Evolutionary conservation across 2,113 vertebrate genomes (phyloP), one percentile per base, ranked within the genome.

Genomic region (Tilapia sparmanii): DNA sequence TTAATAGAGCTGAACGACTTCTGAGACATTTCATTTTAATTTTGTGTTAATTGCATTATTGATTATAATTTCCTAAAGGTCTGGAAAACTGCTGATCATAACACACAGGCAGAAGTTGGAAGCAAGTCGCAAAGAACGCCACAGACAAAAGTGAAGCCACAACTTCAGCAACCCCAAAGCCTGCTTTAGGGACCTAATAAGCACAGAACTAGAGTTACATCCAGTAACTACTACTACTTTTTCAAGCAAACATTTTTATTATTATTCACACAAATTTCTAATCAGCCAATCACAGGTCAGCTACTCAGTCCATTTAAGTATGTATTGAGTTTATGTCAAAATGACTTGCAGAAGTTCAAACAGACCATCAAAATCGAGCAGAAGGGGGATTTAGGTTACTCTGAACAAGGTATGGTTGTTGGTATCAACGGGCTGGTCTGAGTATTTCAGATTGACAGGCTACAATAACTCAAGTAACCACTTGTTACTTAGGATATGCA

Each of bases 11-110:
- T 76, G 68, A 76, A 76, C 1, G 0, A 76, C 42, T 2, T 47
- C 71, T 47, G 42, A 76, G 13, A 47, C 24, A 76, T 19, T 76
- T 76, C 4, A 31, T 76, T 76, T 76, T 50, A 19, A 76, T 50
- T 78, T 50, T 78, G 42, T 29, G 42, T 78, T 78, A 50, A 78
- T 31, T 78, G 42, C 16, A 50, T 31, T 78, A 50, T 19, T 76
- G 24, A 76, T 50, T 76, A 47, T 10, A 50, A 8, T 76, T 76
- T 76, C 6, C 71, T 76, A 4, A 50, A 76, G 40, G 24, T 47
- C 24, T 76, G 42, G 71, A 47, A 47, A 47, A 19, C 15, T 76
- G 42, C 71, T 76, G 71, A 47, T 31, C 16, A 76, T 50, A 76
- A 47, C 16, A 76, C 6, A 76, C 42, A 50, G 42, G 8, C 35